A percentile compares a stretch with the other conserved stretches of the same genome.
Evolutionary conservation across 2,888 invertebrate species (phyloP).

Genomic region (Empis livida): DNA sequence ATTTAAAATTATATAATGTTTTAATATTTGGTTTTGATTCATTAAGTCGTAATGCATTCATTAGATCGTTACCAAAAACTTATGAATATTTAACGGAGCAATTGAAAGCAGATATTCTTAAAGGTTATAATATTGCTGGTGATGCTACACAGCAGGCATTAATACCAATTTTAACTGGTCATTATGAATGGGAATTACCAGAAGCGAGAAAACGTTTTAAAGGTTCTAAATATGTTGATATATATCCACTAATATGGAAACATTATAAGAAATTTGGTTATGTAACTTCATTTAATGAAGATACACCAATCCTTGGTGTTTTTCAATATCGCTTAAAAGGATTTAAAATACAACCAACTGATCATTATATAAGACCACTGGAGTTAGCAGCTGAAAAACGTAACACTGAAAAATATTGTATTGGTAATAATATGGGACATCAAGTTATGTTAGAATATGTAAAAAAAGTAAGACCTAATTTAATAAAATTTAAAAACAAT

Average conservation of each 20-base stretch:
- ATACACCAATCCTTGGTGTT: conserved; percentile 69
- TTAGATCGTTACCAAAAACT: conserved; percentile 62
- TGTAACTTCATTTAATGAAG: conserved; percentile 76
- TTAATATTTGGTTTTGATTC: conserved; percentile 85
- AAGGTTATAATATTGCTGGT: conserved; percentile 72
- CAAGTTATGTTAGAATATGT: conserved; percentile 50
- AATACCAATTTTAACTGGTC: conserved; percentile 76
- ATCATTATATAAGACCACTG: conserved; percentile 79
- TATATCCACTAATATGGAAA: conserved; percentile 79
- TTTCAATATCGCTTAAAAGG: conserved; percentile 85
- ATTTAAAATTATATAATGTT: conserved; percentile 41
- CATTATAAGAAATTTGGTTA: conserved; percentile 57
- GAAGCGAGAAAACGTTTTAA: conserved; percentile 61
- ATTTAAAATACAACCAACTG: conserved; percentile 68
- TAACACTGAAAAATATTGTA: conserved; percentile 50
- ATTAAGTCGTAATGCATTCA: conserved; percentile 67
- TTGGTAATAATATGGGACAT: conserved; percentile 61
- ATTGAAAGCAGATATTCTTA: conserved; percentile 48
- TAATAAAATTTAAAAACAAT: no score
- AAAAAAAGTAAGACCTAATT: conserved; percentile 50
- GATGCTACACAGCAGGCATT: conserved; percentile 79
- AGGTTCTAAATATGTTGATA: conserved; percentile 53
- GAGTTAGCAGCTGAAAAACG: conserved; percentile 45
- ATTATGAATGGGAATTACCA: conserved; percentile 73
- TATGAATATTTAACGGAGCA: conserved; percentile 52